Evolutionary conservation across 2,888 invertebrate species (phyloP).

Genomic region (Adelognathus sp.): DNA sequence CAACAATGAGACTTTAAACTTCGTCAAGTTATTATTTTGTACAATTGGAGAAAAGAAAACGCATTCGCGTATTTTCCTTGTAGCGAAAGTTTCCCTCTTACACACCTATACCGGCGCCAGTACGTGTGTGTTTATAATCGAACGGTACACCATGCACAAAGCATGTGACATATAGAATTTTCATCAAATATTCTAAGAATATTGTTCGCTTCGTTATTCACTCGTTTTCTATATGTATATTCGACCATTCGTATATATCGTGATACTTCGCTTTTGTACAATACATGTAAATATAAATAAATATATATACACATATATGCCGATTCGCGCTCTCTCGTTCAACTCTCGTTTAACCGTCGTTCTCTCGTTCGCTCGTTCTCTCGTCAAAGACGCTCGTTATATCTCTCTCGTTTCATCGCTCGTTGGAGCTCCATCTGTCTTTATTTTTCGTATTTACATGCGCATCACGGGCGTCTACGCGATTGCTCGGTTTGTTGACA

Average conservation of each 20-base stretch:
- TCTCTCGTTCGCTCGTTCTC: slow-evolving; percentile 27
- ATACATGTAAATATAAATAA: neutral
- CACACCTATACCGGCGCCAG: slow-evolving; percentile 16
- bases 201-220: neutral
- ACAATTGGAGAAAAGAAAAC: neutral
- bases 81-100: neutral
- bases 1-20: neutral
- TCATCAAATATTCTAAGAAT: neutral
- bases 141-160: too few relatives aligned
- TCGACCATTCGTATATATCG: slow-evolving; percentile 20
- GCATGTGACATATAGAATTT: too few relatives aligned
- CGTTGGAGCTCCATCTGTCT: slow-evolving; percentile 33
- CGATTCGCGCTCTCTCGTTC: slow-evolving; percentile 8
- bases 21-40: neutral
- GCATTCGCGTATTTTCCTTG: too few relatives aligned
- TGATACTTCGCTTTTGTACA: slow-evolving; percentile 15
- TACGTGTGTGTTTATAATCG: slow-evolving; percentile 2
- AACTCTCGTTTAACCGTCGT: slow-evolving; percentile 20
- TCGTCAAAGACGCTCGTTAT: slow-evolving; percentile 27
- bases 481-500: slow-evolving; percentile 25
- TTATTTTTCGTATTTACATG: slow-evolving; percentile 14
- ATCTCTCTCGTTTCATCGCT: too few relatives aligned
- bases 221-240: slow-evolving; percentile 36
- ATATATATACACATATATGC: neutral
- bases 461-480: slow-evolving; percentile 26